phyloP scores from a whole-genome alignment of 1,140 invertebrate genomes.

The Spodoptera litura region DNA sequence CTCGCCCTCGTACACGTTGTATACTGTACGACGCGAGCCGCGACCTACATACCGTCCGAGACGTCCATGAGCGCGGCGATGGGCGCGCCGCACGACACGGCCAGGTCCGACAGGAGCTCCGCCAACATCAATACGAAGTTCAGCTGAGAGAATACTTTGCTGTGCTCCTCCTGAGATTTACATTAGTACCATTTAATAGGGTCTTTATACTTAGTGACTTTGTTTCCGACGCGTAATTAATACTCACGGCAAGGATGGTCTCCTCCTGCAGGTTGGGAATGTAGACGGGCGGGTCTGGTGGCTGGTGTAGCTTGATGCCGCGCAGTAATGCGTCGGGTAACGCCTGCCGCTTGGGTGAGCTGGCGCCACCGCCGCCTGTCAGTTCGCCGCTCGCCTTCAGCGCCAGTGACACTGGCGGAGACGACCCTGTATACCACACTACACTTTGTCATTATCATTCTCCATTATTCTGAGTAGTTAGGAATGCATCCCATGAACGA shows the following conservation, averaged over 20 bases:
- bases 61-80: slow-evolving; percentile 78
- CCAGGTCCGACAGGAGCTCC: slow-evolving; percentile 78
- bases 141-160: slow-evolving; percentile 82
- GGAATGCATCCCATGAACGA: neutral
- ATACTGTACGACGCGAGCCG: too few species aligned
- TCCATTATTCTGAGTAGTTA: neutral
- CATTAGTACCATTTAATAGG: neutral
- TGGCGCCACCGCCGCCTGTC: slow-evolving; percentile 89
- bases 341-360: slow-evolving; percentile 88
- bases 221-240: neutral
- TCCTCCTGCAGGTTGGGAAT: slow-evolving; percentile 97
- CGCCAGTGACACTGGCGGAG: slow-evolving; percentile 90
- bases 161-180: slow-evolving; percentile 78
- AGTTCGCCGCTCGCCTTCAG: slow-evolving; percentile 88
- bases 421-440: slow-evolving; percentile 85
- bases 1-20: neutral
- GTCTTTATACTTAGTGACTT: neutral
- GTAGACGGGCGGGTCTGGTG: slow-evolving; percentile 91
- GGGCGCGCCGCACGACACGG: slow-evolving; percentile 79
- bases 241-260: slow-evolving; percentile 94
- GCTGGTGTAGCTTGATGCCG: slow-evolving; percentile 73
- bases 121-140: slow-evolving; percentile 83
- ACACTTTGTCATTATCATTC: neutral
- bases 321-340: slow-evolving; percentile 89
- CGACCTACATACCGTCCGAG: slow-evolving; percentile 64